Evolutionary conservation across 2,113 vertebrate genomes (phyloP).

Genomic region (Theropithecus gelada): DNA sequence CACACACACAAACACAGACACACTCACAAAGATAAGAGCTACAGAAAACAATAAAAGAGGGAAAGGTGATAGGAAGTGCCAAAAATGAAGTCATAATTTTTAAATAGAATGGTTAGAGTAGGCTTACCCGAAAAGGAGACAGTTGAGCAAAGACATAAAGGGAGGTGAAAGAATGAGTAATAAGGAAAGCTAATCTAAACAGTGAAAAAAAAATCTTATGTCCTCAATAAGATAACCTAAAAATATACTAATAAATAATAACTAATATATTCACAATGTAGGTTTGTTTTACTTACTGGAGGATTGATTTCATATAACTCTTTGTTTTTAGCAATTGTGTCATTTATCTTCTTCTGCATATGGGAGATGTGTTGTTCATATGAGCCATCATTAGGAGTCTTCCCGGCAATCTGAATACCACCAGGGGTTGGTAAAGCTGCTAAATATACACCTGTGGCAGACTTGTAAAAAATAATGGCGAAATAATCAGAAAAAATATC

Average conservation of each 20-base stretch:
- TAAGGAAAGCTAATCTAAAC: not conserved
- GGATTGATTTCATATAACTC: slow-evolving; percentile 96
- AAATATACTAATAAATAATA: not conserved
- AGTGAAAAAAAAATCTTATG: not conserved
- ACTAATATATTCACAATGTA: not conserved
- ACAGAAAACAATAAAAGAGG: not conserved
- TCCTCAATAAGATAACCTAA: not conserved
- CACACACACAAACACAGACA: not conserved
- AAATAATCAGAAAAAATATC: slow-evolving; percentile 22
- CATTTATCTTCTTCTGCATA: slow-evolving; percentile 98
- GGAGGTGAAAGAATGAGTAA: not conserved
- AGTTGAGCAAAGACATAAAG: not conserved
- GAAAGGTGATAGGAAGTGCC: not conserved
- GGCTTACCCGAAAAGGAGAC: not conserved
- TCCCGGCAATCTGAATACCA: slow-evolving; percentile 97
- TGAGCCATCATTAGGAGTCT: slow-evolving; percentile 93
- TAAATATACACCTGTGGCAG: slow-evolving; percentile 97
- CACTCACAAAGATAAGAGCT: not conserved
- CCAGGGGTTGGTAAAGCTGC: slow-evolving; percentile 94
- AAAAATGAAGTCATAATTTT: not conserved
- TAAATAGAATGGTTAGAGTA: not conserved
- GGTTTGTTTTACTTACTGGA: slow-evolving; percentile 87
- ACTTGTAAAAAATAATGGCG: slow-evolving; percentile 83
- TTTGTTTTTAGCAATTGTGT: slow-evolving; percentile 95
- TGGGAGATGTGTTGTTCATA: slow-evolving; percentile 95